Evolutionary conservation across 2,113 vertebrate genomes (phyloP).

Genomic region (Leuciscus idus): DNA sequence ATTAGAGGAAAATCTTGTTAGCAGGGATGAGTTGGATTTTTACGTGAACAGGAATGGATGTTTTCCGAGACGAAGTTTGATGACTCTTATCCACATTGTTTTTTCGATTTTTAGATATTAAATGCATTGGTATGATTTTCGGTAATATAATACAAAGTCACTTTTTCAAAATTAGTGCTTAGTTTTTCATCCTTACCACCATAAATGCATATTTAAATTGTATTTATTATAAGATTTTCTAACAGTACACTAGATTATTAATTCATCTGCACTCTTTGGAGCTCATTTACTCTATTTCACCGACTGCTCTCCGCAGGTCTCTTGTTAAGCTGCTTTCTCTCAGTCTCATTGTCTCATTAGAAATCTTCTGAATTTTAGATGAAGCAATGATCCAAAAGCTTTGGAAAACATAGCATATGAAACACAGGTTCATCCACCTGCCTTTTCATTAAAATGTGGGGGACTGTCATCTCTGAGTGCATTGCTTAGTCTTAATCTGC

Average conservation of each 20-base stretch:
- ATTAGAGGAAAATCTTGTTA: conserved; percentile 51
- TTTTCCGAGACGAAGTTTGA: conserved; percentile 1
- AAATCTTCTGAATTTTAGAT: conserved; percentile 70
- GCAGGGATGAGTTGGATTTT: conserved; percentile 45
- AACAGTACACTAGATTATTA: neutral
- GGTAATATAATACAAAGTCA: no score
- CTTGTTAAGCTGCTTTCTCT: conserved; percentile 67
- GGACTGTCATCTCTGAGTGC: conserved; percentile 65
- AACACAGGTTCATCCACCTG: conserved; percentile 59
- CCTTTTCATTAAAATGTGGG: conserved; percentile 70
- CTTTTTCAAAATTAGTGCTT: neutral
- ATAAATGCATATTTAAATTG: neutral
- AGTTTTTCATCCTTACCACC: neutral
- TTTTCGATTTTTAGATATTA: conserved; percentile 27
- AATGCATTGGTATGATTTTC: neutral
- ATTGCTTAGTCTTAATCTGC: conserved; percentile 49
- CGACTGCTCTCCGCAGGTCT: conserved; percentile 53
- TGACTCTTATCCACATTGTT: neutral
- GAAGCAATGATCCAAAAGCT: conserved; percentile 65
- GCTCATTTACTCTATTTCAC: conserved; percentile 68
- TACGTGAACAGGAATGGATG: neutral
- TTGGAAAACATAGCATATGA: conserved; percentile 46
- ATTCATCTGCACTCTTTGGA: conserved; percentile 24
- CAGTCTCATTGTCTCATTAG: conserved; percentile 69
- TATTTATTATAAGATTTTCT: neutral